These are phyloP conservation scores for Pygoscelis antarcticus DNA, from an alignment of 2,113 vertebrate genomes.

Conservation along the genomic window DNA sequence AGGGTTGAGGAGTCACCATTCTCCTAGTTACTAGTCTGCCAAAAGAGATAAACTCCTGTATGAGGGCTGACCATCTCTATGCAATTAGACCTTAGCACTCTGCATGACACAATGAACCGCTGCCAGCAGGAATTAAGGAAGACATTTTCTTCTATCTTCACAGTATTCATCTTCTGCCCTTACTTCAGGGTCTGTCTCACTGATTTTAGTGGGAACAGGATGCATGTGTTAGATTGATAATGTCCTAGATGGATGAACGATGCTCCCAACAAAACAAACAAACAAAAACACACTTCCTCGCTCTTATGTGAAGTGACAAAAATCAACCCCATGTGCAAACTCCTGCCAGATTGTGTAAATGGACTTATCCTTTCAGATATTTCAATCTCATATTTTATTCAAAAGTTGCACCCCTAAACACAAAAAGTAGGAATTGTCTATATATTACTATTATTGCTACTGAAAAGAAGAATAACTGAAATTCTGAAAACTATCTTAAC, in stretches of 20 bases:
- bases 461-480: not conserved
- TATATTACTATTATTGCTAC: not conserved
- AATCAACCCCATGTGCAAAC: not conserved
- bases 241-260: not conserved
- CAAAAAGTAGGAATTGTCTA: not conserved
- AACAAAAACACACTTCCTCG: not conserved
- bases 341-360: not conserved
- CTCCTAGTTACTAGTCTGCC: slow-evolving; percentile 13
- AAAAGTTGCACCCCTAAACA: not conserved
- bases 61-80: slow-evolving; percentile 16
- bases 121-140: slow-evolving; percentile 58
- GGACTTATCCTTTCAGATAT: not conserved
- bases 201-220: not conserved
- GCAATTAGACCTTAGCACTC: slow-evolving; percentile 49
- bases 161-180: slow-evolving; percentile 14
- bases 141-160: slow-evolving; percentile 30
- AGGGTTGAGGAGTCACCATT: not conserved
- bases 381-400: not conserved
- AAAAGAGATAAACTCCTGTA: slow-evolving; percentile 29
- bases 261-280: not conserved
- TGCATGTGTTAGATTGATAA: not conserved
- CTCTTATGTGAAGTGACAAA: not conserved
- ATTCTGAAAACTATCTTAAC: not conserved
- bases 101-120: slow-evolving; percentile 34
- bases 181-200: slow-evolving; percentile 9